Base-by-base conservation (phyloP, 2,888 invertebrate species). In the Bembecia ichneumoniformis region DNA sequence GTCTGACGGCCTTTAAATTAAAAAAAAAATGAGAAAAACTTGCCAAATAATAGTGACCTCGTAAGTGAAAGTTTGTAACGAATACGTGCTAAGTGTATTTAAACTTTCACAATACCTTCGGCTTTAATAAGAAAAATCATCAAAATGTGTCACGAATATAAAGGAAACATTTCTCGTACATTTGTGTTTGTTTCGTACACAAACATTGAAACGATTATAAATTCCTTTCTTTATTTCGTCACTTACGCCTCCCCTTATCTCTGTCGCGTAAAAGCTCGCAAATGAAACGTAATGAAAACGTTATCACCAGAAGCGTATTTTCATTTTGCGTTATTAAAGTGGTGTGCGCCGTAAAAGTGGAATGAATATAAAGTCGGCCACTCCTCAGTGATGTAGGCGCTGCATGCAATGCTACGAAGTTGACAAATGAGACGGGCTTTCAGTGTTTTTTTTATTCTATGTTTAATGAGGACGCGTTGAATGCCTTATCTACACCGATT, bases 361-460 rank as follows among this genome's bases (percentile, higher is more conserved):
- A 67, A 69, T 70, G 69, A 72, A 72, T 69, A 68, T 71, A 69
- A 77, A 71, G 64, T 74, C 72, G 71, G 71, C 74, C 76, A 74
- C 71, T 74, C 67, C 66, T 69, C 62, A 58, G 62, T 66, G 62
- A 68, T 64, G 66, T 69, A 66, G 63, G 63, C 66, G 63, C 63
- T 65, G 69, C 75, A 77, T 74, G 74, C 72, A 64, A 69, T 58
- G 69, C 60, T 60, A 64, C 66, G 64, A 70, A 72, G 71, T 79
- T 82, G 81, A 80, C 80, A 82, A 82, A 81, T 78, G 77, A 79
- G 73, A 69, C 67, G 59, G 69, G 70, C 63, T 69, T 71, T 65
- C 67, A 64, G 63, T 65, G 66, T 66, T 60, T 61, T 64, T 67
- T 55, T 62, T 59, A 63, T 60, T 65, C 61, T 58, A 59, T 61